Conservation (phyloP, 2,888 invertebrate genomes). For the Biston stratarius region DNA sequence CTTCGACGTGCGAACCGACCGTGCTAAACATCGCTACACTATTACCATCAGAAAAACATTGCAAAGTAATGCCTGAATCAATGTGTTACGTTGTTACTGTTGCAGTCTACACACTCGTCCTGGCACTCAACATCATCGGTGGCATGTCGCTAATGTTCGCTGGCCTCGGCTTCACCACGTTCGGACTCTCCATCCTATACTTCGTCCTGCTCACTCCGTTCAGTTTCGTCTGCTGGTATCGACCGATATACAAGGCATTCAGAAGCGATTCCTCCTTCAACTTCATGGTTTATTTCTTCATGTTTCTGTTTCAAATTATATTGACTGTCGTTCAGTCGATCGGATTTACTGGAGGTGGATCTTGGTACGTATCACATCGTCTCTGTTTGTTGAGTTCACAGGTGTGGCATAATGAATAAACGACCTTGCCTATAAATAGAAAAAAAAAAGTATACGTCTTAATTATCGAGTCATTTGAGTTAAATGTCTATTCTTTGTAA, state of each 20-base stretch:
- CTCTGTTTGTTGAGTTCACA: neutral
- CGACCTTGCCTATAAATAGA: neutral
- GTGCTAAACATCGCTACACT: too few species aligned
- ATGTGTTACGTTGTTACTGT: slow-evolving; percentile 51
- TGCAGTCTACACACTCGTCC: slow-evolving; percentile 95
- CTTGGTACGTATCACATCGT: slow-evolving; percentile 89
- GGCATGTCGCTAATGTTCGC: slow-evolving; percentile 92
- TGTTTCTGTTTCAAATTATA: slow-evolving; percentile 98
- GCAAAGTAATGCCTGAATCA: too few species aligned
- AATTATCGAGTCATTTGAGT: too few species aligned
- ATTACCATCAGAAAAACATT: too few species aligned
- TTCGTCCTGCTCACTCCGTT: slow-evolving; percentile 96
- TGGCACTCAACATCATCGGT: slow-evolving; percentile 95
- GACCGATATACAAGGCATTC: slow-evolving; percentile 99
- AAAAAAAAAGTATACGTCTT: too few species aligned
- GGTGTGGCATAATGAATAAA: too few species aligned
- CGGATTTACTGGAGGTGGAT: slow-evolving; percentile 94
- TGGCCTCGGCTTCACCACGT: slow-evolving; percentile 88
- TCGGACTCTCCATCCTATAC: slow-evolving; percentile 96
- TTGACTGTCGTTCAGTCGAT: slow-evolving; percentile 95
- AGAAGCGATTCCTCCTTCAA: slow-evolving; percentile 99
- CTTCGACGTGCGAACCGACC: too few species aligned
- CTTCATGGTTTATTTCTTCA: slow-evolving; percentile 99
- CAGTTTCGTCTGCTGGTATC: slow-evolving; percentile 91
- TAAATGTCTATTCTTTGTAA: too few species aligned